These are phyloP conservation scores for Unio pictorum DNA, from an alignment of 2,888 invertebrate genomes.

Conservation along the genomic window DNA sequence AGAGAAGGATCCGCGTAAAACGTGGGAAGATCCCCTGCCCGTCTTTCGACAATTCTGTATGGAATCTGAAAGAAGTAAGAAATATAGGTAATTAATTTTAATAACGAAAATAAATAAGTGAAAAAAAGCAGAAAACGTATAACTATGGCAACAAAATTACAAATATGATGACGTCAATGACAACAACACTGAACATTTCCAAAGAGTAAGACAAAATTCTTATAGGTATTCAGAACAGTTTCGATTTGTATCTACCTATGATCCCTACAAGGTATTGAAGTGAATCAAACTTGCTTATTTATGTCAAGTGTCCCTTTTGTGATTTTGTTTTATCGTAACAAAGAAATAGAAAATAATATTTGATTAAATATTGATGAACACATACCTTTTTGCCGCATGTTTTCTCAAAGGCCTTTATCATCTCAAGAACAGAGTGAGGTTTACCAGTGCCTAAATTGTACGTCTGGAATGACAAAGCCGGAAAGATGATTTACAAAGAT, in stretches of 20 bases:
- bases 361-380: not conserved
- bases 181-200: no score
- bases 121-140: no score
- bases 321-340: no score
- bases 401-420: constrained; percentile 89
- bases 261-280: not conserved
- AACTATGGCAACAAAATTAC: no score
- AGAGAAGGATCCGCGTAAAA: constrained; percentile 91
- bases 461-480: constrained; percentile 75
- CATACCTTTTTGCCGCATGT: constrained; percentile 80
- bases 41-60: constrained; percentile 81
- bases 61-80: constrained; percentile 74
- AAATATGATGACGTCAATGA: no score
- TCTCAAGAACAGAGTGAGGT: constrained; percentile 89
- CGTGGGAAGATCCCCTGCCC: constrained; percentile 90
- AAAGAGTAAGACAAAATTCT: no score
- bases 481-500: no score
- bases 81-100: not conserved
- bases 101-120: not conserved
- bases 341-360: no score
- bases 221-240: not conserved
- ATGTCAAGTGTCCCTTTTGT: not conserved
- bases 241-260: not conserved
- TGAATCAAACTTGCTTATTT: not conserved
- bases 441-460: constrained; percentile 94